Evolutionary conservation across 2,113 vertebrate species (phyloP), one percentile per base, ranked within the genome.

Genomic region (Aleadryas rufinucha): DNA sequence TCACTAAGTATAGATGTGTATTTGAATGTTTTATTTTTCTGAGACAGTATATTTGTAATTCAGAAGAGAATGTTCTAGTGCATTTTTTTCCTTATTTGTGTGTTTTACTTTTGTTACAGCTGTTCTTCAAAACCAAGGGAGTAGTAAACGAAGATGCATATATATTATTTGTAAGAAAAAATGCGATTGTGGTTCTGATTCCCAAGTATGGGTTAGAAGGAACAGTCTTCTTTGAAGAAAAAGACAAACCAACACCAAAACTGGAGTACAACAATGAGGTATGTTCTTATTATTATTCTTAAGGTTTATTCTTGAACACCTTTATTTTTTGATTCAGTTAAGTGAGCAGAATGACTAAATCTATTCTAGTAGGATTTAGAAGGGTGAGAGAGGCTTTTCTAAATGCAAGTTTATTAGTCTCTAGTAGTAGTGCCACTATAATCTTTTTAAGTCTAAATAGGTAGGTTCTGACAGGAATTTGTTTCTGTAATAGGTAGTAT

Each of bases 191-290:
- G 37, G 98, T 99, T 59, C 98, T 99, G 81, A 99, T 99, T 93
- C 99, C 99, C 11, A 99, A 99, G 96, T 99, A 99, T 74, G 99
- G 99, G 5, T 97, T 99, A 96, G 99, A 99, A 98, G 99, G 99
- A 78, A 99, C 99, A 0, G 99, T 99, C 27, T 99, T 99, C 96
- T 99, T 99, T 95, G 98, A 99, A 94, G 96, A 97, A 93, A 99
- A 99, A 95, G 98, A 98, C 96, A 99, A 99, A 96, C 95, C 97
- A 26, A 96, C 95, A 24, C 98, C 98, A 78, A 97, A 59, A 22
- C 97, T 99, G 61, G 77, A 91, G 84, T 99, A 99, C 96, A 98
- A 99, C 70, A 98, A 97, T 72, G 99, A 99, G 99, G 99, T 99
- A 98, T 10, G 49, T 74, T 49, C 15, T 47, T 69, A 7, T 4